Evolutionary conservation across 2,888 invertebrate species (phyloP).

Genomic region (Charanyca ferruginea): DNA sequence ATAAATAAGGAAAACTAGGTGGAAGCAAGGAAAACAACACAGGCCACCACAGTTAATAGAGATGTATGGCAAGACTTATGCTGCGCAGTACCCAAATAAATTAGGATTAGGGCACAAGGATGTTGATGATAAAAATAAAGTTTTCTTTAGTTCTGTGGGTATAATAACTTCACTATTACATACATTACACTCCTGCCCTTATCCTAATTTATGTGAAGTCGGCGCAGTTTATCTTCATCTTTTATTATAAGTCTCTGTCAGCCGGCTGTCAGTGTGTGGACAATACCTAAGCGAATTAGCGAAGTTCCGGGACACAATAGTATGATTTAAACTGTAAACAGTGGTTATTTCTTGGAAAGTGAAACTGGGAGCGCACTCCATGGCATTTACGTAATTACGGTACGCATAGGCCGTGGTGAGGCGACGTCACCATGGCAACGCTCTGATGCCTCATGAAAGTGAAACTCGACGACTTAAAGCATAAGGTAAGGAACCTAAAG

Average conservation of each 20-base stretch:
- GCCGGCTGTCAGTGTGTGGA: background rate
- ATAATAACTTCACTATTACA: background rate
- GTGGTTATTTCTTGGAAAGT: constrained; percentile 73
- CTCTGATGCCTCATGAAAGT: constrained; percentile 83
- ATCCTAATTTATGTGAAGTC: background rate
- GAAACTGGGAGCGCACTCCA: constrained; percentile 72
- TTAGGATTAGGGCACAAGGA: background rate
- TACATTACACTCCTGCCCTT: no score
- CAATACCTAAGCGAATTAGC: background rate
- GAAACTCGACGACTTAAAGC: constrained; percentile 76
- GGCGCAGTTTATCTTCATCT: background rate
- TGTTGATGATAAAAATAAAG: background rate
- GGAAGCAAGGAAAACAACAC: no score
- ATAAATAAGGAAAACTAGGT: no score
- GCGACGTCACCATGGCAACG: constrained; percentile 78
- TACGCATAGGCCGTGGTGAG: constrained; percentile 70
- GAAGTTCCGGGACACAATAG: background rate
- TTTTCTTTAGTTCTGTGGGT: background rate
- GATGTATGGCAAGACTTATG: no score
- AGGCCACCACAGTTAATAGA: no score
- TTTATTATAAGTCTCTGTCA: background rate
- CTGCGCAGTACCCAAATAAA: background rate
- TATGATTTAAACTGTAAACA: constrained; percentile 8
- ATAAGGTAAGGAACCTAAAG: no score
- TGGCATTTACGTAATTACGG: constrained; percentile 78